Evolutionary conservation across 2,888 invertebrate species (phyloP), one percentile per base, ranked within the genome.

Genomic region (Macrosiphum euphorbiae): DNA sequence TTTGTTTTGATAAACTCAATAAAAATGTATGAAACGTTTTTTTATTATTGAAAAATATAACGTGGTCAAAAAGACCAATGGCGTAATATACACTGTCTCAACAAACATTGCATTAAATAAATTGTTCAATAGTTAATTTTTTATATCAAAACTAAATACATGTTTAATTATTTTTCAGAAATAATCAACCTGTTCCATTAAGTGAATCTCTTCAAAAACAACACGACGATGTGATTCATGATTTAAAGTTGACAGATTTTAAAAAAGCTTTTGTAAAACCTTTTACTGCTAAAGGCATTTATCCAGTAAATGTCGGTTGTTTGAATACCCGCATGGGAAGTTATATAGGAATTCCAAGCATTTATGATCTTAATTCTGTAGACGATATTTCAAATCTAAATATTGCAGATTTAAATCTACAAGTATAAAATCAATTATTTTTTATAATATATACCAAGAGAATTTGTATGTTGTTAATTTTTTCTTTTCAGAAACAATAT

Each of bases 281-380:
- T 8, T 98, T 98, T 95, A 96, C 97, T 95, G 97, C 97, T 4
- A 97, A 96, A 96, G 98, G 98, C 47, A 97, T 97, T 96, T 97
- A 98, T 95, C 95, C 97, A 61, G 97, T 97, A 95, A 97, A 97
- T 96, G 97, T 97, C 86, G 98, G 98, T 95, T 96, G 96, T 1
- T 95, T 96, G 1, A 95, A 95, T 86, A 96, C 96, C 58, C 96
- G 95, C 92, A 97, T 96, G 96, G 98, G 98, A 28, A 97, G 96
- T 41, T 96, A 97, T 84, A 95, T 98, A 95, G 98, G 98, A 10
- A 96, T 98, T 88, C 98, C 98, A 35, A 96, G 96, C 20, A 61
- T 41, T 61, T 94, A 90, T 87, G 44, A 94, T 26, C 28, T 47
- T 26, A 89, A 85, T 11, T 87, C 90, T 0, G n/a, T 28, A 16